Evolutionary conservation across 2,888 invertebrate species (phyloP).

Genomic region (Plagiodera versicolora): DNA sequence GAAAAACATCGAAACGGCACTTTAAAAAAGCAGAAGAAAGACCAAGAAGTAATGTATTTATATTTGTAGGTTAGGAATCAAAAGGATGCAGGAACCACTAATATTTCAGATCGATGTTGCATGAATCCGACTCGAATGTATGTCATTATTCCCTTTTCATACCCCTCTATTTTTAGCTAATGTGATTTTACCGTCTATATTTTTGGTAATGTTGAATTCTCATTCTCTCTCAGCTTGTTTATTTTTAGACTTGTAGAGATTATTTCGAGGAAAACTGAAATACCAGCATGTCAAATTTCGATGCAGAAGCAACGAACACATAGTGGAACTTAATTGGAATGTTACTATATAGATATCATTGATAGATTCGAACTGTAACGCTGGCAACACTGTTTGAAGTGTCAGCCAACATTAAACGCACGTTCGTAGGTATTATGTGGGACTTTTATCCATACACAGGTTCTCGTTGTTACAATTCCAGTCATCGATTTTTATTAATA

Average conservation of each 20-base stretch:
- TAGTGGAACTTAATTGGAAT: too few relatives aligned
- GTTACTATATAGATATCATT: background rate
- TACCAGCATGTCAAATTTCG: too few relatives aligned
- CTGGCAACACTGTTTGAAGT: conserved; percentile 20
- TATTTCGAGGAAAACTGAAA: conserved; percentile 10
- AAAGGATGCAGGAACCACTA: too few relatives aligned
- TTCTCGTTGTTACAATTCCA: conserved; percentile 24
- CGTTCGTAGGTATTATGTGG: conserved; percentile 15
- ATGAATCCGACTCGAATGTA: background rate
- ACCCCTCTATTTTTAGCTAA: conserved; percentile 18
- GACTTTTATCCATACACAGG: conserved; percentile 20
- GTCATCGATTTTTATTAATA: conserved; percentile 41
- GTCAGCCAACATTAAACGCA: conserved; percentile 20
- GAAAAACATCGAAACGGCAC: too few relatives aligned
- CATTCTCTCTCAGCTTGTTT: conserved; percentile 18
- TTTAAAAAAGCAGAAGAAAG: too few relatives aligned
- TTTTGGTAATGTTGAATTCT: conserved; percentile 17
- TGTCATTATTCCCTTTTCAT: background rate
- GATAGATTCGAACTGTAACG: background rate
- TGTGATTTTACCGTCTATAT: conserved; percentile 17
- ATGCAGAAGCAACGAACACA: too few relatives aligned
- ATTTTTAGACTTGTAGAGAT: conserved; percentile 12
- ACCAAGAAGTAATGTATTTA: too few relatives aligned
- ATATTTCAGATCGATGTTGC: too few relatives aligned
- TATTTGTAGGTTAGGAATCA: too few relatives aligned